Evolutionary conservation across 1,140 invertebrate genomes (phyloP), one percentile per base, ranked within the genome.

Genomic region (Lethrus apterus): DNA sequence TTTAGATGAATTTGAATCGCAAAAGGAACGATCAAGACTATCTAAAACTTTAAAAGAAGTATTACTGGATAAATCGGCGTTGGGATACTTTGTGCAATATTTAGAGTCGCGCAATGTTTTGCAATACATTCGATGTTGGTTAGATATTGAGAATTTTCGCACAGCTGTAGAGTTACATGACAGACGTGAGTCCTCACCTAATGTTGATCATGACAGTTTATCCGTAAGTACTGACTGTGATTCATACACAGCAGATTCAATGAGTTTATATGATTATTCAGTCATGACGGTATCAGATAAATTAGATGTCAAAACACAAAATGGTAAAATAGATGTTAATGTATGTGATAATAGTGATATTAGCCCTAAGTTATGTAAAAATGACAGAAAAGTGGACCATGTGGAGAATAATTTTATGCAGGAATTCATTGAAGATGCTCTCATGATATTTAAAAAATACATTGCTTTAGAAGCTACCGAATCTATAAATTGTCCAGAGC

Each of bases 11-110:
- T 46, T 47, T 35, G 55, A 55, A 29, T 34, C 46, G 4, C 48
- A 44, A 10, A 56, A 54, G 23, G 58, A 60, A 44, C 48, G 55
- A 21, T 81, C 80, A 4, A 67, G 70, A 11, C 62, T 84, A 4
- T 80, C 75, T 0, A 82, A 81, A 64, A 76, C 75, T 3, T 62
- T 87, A 11, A 54, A 64, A 10, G 77, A 85, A 46, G 76, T 85
- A 44, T 63, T 88, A 1, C 62, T 69, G 13, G 83, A 87, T 56
- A 78, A 81, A 55, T 72, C 75, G 60, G 82, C 80, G n/a, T 60
- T 86, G 4, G 72, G 76, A 4, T 84, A 81, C 57, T 84, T 86
- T 57, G 77, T 86, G 20, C 80, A 86, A 50, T 87, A 75, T 62
- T 72, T 87, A 71, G 81, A 86, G 20, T 69, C 74, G 0, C 67